These are phyloP conservation scores for Bufotes viridis DNA, from an alignment of 2,797 vertebrate species.

Conservation along the genomic window DNA sequence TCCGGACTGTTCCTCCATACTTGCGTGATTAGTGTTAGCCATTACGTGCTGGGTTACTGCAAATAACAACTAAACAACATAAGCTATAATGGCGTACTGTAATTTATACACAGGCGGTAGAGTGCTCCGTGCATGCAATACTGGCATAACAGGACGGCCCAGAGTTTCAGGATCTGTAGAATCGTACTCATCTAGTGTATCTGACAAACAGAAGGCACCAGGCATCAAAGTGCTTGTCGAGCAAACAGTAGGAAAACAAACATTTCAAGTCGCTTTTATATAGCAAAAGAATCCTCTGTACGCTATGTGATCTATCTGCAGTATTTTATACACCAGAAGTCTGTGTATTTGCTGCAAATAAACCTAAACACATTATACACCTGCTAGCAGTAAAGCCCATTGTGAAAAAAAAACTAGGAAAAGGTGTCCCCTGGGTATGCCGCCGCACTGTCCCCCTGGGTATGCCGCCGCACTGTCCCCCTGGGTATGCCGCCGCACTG, in stretches of 20 bases:
- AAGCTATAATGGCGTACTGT: neutral
- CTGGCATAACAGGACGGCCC: constrained; percentile 16
- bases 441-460: too few species aligned
- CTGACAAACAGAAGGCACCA: neutral
- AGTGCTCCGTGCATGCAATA: neutral
- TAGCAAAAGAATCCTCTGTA: too few species aligned
- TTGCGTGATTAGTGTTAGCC: neutral
- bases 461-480: too few species aligned
- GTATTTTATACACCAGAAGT: too few species aligned
- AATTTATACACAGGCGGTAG: neutral
- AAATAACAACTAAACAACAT: constrained; percentile 8
- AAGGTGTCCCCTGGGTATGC: too few species aligned
- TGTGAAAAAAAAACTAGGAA: too few species aligned
- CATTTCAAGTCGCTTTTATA: neutral
- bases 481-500: too few species aligned
- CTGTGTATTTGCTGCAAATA: too few species aligned
- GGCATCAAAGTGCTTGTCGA: neutral
- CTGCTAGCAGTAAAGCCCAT: too few species aligned
- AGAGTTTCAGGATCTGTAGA: constrained; percentile 5
- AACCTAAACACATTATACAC: too few species aligned
- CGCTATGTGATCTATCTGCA: too few species aligned
- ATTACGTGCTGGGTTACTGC: neutral
- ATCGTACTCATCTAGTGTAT: neutral
- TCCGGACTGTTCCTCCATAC: neutral
- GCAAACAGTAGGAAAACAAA: constrained; percentile 14